Evolutionary conservation across 2,113 vertebrate species (phyloP), one percentile per base, ranked within the genome.

Genomic region (Sinocyclocheilus anshuiensis): DNA sequence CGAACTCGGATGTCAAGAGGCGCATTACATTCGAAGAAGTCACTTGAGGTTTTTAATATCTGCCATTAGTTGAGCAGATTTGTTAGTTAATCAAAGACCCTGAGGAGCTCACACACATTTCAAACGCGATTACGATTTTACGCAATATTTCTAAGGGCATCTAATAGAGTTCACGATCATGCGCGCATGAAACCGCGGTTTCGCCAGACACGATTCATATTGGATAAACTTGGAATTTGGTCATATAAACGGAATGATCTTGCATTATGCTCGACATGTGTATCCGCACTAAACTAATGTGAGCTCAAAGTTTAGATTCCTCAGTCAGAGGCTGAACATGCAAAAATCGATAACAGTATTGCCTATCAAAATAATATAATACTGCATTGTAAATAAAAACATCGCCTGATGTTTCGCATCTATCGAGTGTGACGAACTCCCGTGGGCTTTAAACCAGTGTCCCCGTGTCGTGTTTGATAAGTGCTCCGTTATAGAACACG

Each of bases 261-360:
- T 7, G n/a, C 22, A 63, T 63, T 79, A 45, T 16, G n/a, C 39
- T 42, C 13, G 22, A 26, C 36, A 7, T 65, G 8, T 72, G 26
- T 50, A 50, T 77, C 48, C 11, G 26, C 24, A 29, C 50, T 36
- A 0, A 13, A 61, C 33, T 55, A 57, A 39, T 22, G n/a, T 18
- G 59, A 65, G 59, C 59, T 67, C 39, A 81, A 81, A 81, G 79
- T 81, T 81, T 80, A 42, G 71, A 74, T 72, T 72, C 9, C 36
- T n/a, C 63, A 16, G 63, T 67, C 20, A 6, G 74, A 76, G 42
- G 22, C 13, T 26, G 22, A 76, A 24, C n/a, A 26, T 76, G 74
- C n/a, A 76, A 48, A 50, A 26, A 7, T 13, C n/a, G n/a, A 13
- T n/a, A 50, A 16, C 72, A 48, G 6, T 16, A 26, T 16, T 8